A percentile compares a stretch with the other conserved stretches of the same genome.
These are phyloP conservation scores for Eleginops maclovinus DNA, from an alignment of 2,113 vertebrate genomes.

Conservation along the genomic window DNA sequence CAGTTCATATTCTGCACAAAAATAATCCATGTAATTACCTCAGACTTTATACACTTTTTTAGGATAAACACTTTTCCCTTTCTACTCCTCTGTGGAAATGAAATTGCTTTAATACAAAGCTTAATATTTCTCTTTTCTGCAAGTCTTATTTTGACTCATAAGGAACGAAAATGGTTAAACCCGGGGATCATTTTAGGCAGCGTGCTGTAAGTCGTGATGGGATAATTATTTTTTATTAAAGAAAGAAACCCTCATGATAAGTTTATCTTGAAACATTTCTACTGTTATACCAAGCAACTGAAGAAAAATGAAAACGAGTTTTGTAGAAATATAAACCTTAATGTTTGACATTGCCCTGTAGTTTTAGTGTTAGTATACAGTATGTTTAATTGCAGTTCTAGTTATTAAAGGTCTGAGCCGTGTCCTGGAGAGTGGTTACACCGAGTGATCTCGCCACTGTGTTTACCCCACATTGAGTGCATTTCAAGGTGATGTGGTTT, in stretches of 20 bases:
- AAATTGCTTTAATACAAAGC: background rate
- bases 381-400: background rate
- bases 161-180: background rate
- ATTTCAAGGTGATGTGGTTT: conserved; percentile 40
- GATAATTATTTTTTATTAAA: too few relatives aligned
- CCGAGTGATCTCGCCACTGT: conserved; percentile 7
- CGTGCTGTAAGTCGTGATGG: too few relatives aligned
- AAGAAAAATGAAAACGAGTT: too few relatives aligned
- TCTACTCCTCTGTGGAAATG: background rate
- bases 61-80: background rate
- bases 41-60: background rate
- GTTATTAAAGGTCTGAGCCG: background rate
- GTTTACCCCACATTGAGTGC: conserved; percentile 15
- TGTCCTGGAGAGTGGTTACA: conserved; percentile 10
- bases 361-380: background rate
- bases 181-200: background rate
- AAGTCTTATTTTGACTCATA: background rate
- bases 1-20: too few relatives aligned
- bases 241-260: too few relatives aligned
- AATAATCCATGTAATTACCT: too few relatives aligned
- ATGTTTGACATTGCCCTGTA: background rate
- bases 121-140: background rate
- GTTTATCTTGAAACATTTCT: too few relatives aligned
- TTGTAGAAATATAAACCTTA: background rate
- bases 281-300: too few relatives aligned